Base-by-base conservation (phyloP, 2,797 vertebrate species). In the Lophotriccus pileatus region DNA sequence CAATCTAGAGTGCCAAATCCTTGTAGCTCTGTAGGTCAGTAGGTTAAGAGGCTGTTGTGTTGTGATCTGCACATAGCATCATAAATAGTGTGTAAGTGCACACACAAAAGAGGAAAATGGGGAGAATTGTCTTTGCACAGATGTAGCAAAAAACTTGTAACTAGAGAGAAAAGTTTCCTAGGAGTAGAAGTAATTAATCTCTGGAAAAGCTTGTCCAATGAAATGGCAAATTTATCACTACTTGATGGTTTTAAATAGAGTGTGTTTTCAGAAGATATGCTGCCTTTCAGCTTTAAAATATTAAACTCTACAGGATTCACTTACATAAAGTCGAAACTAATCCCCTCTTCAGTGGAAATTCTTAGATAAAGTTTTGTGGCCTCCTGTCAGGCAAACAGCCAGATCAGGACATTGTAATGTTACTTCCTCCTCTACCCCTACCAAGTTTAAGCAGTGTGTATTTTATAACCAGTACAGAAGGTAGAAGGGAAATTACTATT, bases 251-350 rank as follows among this genome's bases (percentile, higher is more conserved):
- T 95, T 62, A 80, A 70, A 87, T 24, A 77, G 43, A 82, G 39
- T 28, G 10, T 22, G 17, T 68, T 79, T 93, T 70, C 68, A 92
- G 69, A 92, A 69, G 56, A 80, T 44, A 21, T 59, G 84, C 43
- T 87, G 15, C 21, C 34, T 34, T 87, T 72, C 62, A 59, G n/a
- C 50, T 79, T 72, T 53, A 72, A 92, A 91, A 93, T 72, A 87
- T 7, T 83, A 50, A 85, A 83, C 23, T 78, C 72, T 27, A 60
- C 16, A 75, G 52, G 37, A 95, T 79, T 62, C 64, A 60, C 34
- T 87, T 64, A 49, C 6, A 32, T 68, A 72, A 85, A 3, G 10
- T n/a, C 16, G 28, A 62, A 87, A 70, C 14, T 36, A 92, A 80
- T 69, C 62, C 68, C 43, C 25, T 88, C 19, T 43, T 62, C 6